Evolutionary conservation across 1,140 invertebrate genomes (phyloP).

Genomic region (Triops cancriformis): DNA sequence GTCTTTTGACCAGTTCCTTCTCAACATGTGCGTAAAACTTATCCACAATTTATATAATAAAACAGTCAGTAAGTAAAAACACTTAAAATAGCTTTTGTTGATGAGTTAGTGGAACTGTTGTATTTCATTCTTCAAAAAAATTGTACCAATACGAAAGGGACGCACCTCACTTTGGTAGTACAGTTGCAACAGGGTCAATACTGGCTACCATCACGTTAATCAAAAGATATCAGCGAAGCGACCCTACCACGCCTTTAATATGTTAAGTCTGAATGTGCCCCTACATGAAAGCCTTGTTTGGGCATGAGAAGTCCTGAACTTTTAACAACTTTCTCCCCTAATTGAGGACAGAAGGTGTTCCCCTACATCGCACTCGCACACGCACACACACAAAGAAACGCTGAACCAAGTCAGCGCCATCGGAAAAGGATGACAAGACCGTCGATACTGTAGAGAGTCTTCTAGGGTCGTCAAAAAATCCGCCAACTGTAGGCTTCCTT

Average conservation of each 20-base stretch:
- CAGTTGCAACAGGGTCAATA: not conserved
- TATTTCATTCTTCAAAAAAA: no score
- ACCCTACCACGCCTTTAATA: not conserved
- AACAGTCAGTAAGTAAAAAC: no score
- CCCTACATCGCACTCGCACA: conserved; percentile 1
- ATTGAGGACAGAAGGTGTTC: conserved; percentile 7
- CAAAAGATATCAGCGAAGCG: not conserved
- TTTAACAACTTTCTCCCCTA: conserved; percentile 14
- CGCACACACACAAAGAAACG: not conserved
- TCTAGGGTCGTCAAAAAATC: not conserved
- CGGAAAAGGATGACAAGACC: not conserved
- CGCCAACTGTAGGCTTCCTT: not conserved
- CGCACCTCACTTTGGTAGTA: not conserved
- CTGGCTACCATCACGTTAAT: not conserved
- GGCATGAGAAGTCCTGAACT: conserved; percentile 12
- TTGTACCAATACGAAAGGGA: no score
- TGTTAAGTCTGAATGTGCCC: not conserved
- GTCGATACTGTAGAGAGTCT: not conserved
- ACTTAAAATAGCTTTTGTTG: no score
- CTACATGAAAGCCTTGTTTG: conserved; percentile 5
- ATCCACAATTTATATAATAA: no score
- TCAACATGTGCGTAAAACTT: no score
- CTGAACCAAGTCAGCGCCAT: not conserved
- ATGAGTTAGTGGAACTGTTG: no score
- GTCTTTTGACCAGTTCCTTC: no score